phyloP scores from a whole-genome alignment of 2,113 vertebrate species.

The Pteropus alecto region DNA sequence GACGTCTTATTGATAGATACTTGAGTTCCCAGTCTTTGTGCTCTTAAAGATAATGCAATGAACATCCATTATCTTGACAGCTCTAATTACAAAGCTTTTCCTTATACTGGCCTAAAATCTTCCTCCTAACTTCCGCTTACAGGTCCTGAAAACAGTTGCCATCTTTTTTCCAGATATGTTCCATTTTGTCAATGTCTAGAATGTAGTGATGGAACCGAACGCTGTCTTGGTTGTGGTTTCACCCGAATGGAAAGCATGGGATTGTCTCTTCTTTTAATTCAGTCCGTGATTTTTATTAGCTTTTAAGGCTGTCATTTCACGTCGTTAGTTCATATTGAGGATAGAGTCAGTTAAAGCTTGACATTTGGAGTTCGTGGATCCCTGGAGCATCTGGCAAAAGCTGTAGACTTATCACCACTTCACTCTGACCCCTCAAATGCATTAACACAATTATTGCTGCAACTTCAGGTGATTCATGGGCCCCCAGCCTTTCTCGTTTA shows the following conservation, averaged over 20 bases:
- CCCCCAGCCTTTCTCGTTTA: neutral
- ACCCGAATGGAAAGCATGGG: neutral
- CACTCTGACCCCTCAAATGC: neutral
- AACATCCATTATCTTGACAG: slow-evolving; percentile 6
- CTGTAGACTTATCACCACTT: neutral
- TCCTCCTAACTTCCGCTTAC: neutral
- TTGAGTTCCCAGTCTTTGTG: slow-evolving; percentile 31
- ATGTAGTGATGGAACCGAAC: neutral
- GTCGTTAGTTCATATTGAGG: neutral
- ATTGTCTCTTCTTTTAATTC: slow-evolving; percentile 1
- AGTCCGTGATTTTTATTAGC: neutral
- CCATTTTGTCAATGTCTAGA: neutral
- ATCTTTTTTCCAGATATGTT: neutral
- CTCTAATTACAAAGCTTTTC: slow-evolving; percentile 32
- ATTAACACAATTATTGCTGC: neutral
- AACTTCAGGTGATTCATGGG: slow-evolving; percentile 7
- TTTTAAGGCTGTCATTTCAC: neutral
- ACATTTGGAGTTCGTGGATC: neutral
- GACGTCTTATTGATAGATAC: neutral
- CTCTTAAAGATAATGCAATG: neutral
- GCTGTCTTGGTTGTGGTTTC: neutral
- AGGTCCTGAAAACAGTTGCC: neutral
- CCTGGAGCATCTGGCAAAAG: neutral
- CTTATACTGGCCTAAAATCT: slow-evolving; percentile 1
- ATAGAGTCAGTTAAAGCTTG: neutral